Evolutionary conservation across 1,140 invertebrate species (phyloP).

Genomic region (Meloidogyne floridensis): DNA sequence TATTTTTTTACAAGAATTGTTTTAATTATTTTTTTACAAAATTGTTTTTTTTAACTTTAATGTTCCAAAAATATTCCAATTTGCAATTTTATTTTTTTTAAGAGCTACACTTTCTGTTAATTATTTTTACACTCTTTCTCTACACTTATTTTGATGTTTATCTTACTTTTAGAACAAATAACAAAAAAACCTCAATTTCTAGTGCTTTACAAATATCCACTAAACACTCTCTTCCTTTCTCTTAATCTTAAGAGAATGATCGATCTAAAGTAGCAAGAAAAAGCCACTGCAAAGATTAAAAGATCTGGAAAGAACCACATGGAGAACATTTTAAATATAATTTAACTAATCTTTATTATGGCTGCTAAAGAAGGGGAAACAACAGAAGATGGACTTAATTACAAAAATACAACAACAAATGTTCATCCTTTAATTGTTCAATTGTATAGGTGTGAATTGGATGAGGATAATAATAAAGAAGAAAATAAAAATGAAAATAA

Average conservation of each 20-base stretch:
- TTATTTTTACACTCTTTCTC: background rate
- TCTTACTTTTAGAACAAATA: background rate
- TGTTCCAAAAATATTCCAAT: no score
- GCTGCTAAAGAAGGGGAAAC: background rate
- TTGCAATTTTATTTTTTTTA: no score
- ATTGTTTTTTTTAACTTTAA: slow-evolving; percentile 7
- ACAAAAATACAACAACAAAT: slow-evolving; percentile 23
- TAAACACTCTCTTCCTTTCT: background rate
- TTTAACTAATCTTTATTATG: background rate
- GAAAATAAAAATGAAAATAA: slow-evolving; percentile 11
- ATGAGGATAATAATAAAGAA: slow-evolving; percentile 17
- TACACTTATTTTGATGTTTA: background rate
- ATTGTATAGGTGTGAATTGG: slow-evolving; percentile 22
- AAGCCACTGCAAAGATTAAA: slow-evolving; percentile 1
- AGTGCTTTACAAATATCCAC: background rate
- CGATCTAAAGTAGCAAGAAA: background rate
- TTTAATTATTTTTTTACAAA: slow-evolving; percentile 17
- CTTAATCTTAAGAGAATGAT: background rate
- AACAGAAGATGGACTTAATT: slow-evolving; percentile 13
- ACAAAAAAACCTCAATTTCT: background rate
- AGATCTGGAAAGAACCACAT: background rate
- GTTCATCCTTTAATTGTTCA: slow-evolving; percentile 31
- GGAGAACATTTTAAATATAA: background rate
- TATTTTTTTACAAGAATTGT: background rate
- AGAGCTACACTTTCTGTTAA: background rate